phyloP scores from a whole-genome alignment of 1,140 invertebrate species.

The Drosophila nikananu region DNA sequence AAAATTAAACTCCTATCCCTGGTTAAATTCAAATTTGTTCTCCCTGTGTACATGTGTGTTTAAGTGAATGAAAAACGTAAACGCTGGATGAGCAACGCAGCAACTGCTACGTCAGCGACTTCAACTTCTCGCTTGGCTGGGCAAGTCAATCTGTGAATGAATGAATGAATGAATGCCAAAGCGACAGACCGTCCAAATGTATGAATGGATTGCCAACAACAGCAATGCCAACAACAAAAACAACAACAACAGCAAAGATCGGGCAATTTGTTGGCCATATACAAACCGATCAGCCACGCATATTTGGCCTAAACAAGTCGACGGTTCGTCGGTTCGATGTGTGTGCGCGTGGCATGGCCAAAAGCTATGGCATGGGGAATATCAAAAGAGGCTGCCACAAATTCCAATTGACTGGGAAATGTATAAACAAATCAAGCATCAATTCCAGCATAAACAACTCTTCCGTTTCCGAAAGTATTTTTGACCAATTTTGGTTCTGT shows the following conservation, averaged over 20 bases:
- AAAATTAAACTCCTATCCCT: no score
- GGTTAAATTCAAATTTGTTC: background rate
- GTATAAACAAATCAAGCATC: slow-evolving; percentile 74
- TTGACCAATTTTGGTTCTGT: slow-evolving; percentile 31
- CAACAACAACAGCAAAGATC: slow-evolving; percentile 45
- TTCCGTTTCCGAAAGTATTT: slow-evolving; percentile 7
- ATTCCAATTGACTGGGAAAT: slow-evolving; percentile 77
- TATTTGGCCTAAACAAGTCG: slow-evolving; percentile 77
- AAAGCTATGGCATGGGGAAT: slow-evolving; percentile 34
- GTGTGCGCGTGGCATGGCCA: slow-evolving; percentile 76
- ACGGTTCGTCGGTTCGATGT: slow-evolving; percentile 18
- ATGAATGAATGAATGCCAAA: slow-evolving; percentile 55
- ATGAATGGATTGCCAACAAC: slow-evolving; percentile 69
- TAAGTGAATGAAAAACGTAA: slow-evolving; percentile 79
- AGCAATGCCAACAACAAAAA: slow-evolving; percentile 34
- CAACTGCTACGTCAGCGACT: slow-evolving; percentile 46
- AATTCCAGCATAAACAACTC: slow-evolving; percentile 20
- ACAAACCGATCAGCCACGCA: slow-evolving; percentile 81
- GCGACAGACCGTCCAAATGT: slow-evolving; percentile 57
- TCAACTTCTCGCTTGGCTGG: slow-evolving; percentile 72
- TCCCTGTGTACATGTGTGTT: slow-evolving; percentile 23
- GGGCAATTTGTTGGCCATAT: slow-evolving; percentile 77
- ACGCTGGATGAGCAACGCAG: slow-evolving; percentile 63
- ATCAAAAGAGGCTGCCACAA: slow-evolving; percentile 57
- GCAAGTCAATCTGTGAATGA: slow-evolving; percentile 82